phyloP scores from a whole-genome alignment of 2,113 vertebrate species.

The Tauraco erythrolophus region DNA sequence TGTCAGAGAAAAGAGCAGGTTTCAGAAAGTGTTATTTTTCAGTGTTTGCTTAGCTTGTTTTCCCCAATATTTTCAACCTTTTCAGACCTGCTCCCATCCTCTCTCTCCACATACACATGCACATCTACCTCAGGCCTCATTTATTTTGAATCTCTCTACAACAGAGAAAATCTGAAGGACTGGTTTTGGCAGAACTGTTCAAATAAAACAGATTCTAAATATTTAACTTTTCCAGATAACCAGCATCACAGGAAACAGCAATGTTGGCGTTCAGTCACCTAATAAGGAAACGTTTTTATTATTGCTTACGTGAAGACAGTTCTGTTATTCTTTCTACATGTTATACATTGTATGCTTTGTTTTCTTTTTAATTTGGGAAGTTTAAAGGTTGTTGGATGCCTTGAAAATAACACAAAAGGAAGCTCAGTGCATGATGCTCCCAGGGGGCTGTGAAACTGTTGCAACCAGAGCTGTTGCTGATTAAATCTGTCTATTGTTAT shows the following conservation, averaged over 20 bases:
- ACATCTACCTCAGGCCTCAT: neutral
- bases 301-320: neutral
- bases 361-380: slow-evolving; percentile 3
- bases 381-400: neutral
- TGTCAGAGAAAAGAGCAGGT: neutral
- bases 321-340: slow-evolving; percentile 56
- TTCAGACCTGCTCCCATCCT: neutral
- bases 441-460: neutral
- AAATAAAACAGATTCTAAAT: slow-evolving; percentile 65
- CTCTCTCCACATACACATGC: neutral
- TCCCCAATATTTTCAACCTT: neutral
- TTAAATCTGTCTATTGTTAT: slow-evolving; percentile 25
- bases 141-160: neutral
- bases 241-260: slow-evolving; percentile 9
- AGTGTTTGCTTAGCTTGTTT: neutral
- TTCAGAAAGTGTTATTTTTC: neutral
- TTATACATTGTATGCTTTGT: neutral
- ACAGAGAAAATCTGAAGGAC: neutral
- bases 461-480: neutral
- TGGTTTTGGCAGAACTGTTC: slow-evolving; percentile 4
- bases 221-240: slow-evolving; percentile 55
- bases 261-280: slow-evolving; percentile 22
- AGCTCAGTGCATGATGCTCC: neutral
- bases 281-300: slow-evolving; percentile 64
- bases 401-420: neutral